Evolutionary conservation across 2,888 invertebrate species (phyloP).

Genomic region (Drosophila prostipennis): DNA sequence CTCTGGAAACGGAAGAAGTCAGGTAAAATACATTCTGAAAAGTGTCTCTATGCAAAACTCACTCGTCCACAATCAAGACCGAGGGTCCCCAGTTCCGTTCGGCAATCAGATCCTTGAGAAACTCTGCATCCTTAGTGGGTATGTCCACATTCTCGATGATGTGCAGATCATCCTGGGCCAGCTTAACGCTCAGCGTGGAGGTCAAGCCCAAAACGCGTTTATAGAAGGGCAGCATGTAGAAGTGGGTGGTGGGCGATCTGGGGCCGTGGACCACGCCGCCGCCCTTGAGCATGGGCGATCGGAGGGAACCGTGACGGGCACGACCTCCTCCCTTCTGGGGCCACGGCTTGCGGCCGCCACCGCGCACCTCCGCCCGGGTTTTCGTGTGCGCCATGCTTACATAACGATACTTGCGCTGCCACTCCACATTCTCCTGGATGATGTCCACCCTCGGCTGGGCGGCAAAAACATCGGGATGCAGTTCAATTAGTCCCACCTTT

Average conservation of each 20-base stretch:
- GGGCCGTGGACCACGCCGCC: conserved; percentile 96
- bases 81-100: conserved; percentile 98
- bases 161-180: conserved; percentile 98
- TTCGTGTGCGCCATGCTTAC: conserved; percentile 93
- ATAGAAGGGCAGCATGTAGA: conserved; percentile 95
- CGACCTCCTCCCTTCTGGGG: conserved; percentile 97
- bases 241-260: conserved; percentile 94
- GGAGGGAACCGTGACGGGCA: conserved; percentile 95
- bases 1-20: conserved; percentile 86
- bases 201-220: conserved; percentile 92
- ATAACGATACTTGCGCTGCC: conserved; percentile 93
- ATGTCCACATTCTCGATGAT: conserved; percentile 94
- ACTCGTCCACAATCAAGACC: conserved; percentile 96
- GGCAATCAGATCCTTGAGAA: conserved; percentile 91
- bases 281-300: conserved; percentile 93
- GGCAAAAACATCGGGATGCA: conserved; percentile 96
- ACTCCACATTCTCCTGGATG: conserved; percentile 92
- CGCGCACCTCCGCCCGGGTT: conserved; percentile 92
- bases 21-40: not conserved
- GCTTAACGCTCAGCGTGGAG: conserved; percentile 93
- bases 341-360: conserved; percentile 98
- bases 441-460: conserved; percentile 93
- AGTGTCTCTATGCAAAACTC: conserved; percentile 83
- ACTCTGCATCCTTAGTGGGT: conserved; percentile 92
- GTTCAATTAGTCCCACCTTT: conserved; percentile 92